Base-by-base conservation (phyloP, 2,113 vertebrate genomes). In the Hemibagrus wyckioides region DNA sequence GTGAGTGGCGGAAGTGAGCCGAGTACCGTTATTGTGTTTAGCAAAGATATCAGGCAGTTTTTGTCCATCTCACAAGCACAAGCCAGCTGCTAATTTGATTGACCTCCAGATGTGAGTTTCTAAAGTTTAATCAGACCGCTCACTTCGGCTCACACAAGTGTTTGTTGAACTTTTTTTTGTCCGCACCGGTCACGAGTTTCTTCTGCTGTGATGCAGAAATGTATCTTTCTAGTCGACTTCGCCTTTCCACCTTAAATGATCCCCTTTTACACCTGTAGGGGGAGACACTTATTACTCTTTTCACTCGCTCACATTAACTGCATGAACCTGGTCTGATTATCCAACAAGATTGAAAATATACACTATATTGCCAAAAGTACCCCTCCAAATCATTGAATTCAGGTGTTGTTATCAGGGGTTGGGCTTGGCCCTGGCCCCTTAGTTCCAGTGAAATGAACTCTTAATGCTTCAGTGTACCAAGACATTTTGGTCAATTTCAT, bases 161-260 rank as follows among this genome's bases (percentile, higher is more conserved):
- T 82, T 85, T 80, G 30, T n/a, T 59, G 82, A 33, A 56, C 69
- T 83, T 76, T 82, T 73, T 41, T 23, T 71, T 39, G 0, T 48
- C 30, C 25, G 36, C 57, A 11, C 19, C 54, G 19, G 87, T 90
- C 90, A 89, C 89, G 88, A 87, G 90, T 89, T 89, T n/a, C n/a
- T n/a, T 15, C 28, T 52, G 56, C 65, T 79, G 33, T 59, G n/a
- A 44, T 36, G 61, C 52, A 86, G 84, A 85, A 83, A 30, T 80
- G n/a, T 59, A 2, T 13, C 15, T 81, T 59, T 2, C 79, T 17
- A 4, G 14, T 30, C 15, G 1, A 30, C 33, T 36, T 33, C 30
- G 9, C 52, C 4, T 6, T 57, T 81, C 79, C 79, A 59, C 79
- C 79, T 81, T 81, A 80, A 80, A 80, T 56, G 19, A 56, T 30